Evolutionary conservation across 1,140 invertebrate species (phyloP).

Genomic region (Eriosoma lanigerum): DNA sequence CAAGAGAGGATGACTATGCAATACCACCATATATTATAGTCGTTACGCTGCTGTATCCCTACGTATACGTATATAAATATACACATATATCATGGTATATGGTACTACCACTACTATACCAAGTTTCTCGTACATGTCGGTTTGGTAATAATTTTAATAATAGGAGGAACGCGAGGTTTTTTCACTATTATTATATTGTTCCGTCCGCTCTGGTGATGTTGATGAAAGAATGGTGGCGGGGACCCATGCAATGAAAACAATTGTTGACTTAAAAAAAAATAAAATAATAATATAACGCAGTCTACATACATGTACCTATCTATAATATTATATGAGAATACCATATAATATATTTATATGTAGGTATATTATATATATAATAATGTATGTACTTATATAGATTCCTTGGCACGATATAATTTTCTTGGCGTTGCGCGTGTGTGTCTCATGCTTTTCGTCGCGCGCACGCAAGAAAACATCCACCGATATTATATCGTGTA

Average conservation of each 20-base stretch:
- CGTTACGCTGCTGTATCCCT: background rate
- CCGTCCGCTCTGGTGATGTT: background rate
- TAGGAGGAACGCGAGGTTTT: slow-evolving; percentile 16
- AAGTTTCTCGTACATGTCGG: background rate
- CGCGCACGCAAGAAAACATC: too few relatives aligned
- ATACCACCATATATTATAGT: background rate
- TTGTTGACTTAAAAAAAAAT: slow-evolving; percentile 16
- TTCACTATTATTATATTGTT: slow-evolving; percentile 15
- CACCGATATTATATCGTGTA: too few relatives aligned
- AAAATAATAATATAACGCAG: background rate
- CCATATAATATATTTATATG: background rate
- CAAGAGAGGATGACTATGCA: slow-evolving; percentile 1
- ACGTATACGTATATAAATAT: background rate
- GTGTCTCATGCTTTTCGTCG: too few relatives aligned
- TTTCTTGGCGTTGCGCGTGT: background rate
- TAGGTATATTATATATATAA: too few relatives aligned
- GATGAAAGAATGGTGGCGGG: background rate
- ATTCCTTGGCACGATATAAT: slow-evolving; percentile 4
- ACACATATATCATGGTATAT: background rate
- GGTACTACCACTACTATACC: background rate
- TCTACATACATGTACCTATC: background rate
- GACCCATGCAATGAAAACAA: slow-evolving; percentile 36
- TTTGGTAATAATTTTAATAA: slow-evolving; percentile 46
- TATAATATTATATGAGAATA: background rate
- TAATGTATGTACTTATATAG: background rate